Base-by-base conservation (phyloP, 2,888 invertebrate genomes). In the Agonum fuliginosum region DNA sequence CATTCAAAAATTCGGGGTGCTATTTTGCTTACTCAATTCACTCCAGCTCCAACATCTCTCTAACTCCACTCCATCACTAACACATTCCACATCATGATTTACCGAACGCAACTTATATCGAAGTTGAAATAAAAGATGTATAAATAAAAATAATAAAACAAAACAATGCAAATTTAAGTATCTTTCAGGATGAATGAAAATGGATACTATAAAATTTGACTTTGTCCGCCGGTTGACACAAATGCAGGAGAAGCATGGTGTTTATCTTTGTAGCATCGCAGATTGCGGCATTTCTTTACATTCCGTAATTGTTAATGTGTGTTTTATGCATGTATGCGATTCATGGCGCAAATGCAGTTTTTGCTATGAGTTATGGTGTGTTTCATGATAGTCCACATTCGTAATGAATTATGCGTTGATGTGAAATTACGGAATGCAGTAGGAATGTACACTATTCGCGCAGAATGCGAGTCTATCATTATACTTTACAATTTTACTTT, bases 361-460 rank as follows among this genome's bases (percentile, higher is more conserved):
- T 54, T 54, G 54, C 54, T 24, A 54, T 24, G 54, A 54, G 54
- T 54, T 54, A 54, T 54, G 54, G 22, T 22, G 24, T 22, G 24
- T 54, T 54, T 54, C 54, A 54, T 22, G 54, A 54, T 54, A 54
- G 54, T 54, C 54, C 24, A 54, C 54, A 54, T 54, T 54, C 24
- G 24, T 54, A 62, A 62, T 62, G 58, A 62, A 62, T 62, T 62
- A 62, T 62, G 17, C 58, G 12, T 14, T 62, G 58, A 27, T 62
- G 58, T 30, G 58, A 62, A 27, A 62, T 30, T 62, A 24, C 58
- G 27, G 58, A 62, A 62, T 62, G 58, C 17, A 62, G 58, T 30
- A 62, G 58, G 30, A 62, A 62, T 62, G 58, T 62, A 2, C 17
- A 30, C 58, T 62, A 62, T 30, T 62, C 30, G 12, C 3, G 6